Percentiles rank a stretch among this genome's conserved stretches.
phyloP scores from a whole-genome alignment of 2,888 invertebrate species.

The Chirona hameri region DNA sequence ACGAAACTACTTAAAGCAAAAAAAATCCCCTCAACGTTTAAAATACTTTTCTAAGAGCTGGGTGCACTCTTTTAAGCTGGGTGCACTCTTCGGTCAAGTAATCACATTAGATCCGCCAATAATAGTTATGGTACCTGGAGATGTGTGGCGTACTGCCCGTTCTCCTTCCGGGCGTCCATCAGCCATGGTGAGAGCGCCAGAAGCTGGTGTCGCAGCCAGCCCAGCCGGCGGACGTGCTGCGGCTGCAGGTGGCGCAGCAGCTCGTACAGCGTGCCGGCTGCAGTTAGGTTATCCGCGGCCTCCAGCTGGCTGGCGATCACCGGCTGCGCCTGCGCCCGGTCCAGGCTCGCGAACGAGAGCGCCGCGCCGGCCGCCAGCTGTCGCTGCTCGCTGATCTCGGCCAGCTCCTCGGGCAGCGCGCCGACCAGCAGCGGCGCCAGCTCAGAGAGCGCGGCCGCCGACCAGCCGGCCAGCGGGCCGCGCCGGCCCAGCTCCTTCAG shows the following conservation, averaged over 20 bases:
- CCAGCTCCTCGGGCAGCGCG: constrained; percentile 23
- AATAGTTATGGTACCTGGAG: neutral
- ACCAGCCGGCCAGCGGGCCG: constrained; percentile 1
- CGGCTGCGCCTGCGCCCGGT: constrained; percentile 22
- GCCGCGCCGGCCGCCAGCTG: neutral
- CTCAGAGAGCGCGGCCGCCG: neutral
- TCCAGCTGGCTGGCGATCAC: neutral
- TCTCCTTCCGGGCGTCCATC: neutral
- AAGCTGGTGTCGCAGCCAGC: neutral
- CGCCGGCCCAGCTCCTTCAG: neutral
- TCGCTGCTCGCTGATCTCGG: neutral
- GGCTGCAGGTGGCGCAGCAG: constrained; percentile 28
- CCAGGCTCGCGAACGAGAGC: neutral
- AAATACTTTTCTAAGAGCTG: too few species aligned
- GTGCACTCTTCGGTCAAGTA: too few species aligned
- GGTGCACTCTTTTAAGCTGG: too few species aligned
- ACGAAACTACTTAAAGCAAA: too few species aligned
- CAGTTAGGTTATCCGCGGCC: neutral
- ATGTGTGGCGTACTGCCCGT: constrained; percentile 27
- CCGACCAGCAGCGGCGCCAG: neutral
- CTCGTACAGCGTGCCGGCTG: neutral
- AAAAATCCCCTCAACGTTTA: too few species aligned
- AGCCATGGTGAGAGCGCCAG: constrained; percentile 1
- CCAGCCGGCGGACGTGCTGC: neutral
- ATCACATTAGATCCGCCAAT: too few species aligned